Conservation (phyloP, 2,888 invertebrate species). For the Metopia argyrocephala region DNA sequence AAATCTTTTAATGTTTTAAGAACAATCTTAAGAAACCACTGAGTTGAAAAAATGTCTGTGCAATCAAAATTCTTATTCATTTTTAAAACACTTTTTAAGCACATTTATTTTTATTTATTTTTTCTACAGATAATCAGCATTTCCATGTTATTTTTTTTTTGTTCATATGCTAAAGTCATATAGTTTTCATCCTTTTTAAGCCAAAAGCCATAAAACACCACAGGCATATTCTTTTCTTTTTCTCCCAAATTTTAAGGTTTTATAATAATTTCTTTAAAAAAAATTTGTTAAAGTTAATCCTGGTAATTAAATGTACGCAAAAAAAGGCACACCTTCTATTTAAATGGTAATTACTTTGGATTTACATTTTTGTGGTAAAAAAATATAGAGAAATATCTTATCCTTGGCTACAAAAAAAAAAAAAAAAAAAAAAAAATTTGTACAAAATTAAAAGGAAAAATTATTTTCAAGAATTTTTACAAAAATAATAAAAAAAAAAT, state of each 20-base stretch:
- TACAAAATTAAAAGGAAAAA: conserved; percentile 20
- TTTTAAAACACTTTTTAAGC: no score
- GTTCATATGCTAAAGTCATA: background rate
- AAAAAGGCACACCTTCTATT: conserved; percentile 36
- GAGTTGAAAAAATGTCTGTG: no score
- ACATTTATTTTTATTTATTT: no score
- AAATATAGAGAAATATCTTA: no score
- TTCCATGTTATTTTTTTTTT: no score
- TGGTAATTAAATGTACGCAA: conserved; percentile 40
- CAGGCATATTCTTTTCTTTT: background rate
- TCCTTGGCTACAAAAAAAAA: conserved; percentile 18
- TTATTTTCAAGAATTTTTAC: conserved; percentile 10
- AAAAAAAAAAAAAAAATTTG: background rate
- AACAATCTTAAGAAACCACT: no score
- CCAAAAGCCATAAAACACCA: background rate
- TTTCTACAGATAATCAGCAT: no score
- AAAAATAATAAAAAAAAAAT: conserved; percentile 33
- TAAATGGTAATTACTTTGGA: conserved; percentile 22
- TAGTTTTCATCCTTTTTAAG: background rate
- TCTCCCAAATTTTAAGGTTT: conserved; percentile 17
- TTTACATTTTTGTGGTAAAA: no score
- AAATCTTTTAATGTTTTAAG: no score
- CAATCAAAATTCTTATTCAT: no score
- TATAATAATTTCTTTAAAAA: conserved; percentile 21
- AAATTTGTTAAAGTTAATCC: conserved; percentile 51